Percentiles rank a stretch among this genome's conserved stretches.
These are phyloP conservation scores for Shinisaurus crocodilurus DNA, from an alignment of 2,113 vertebrate species.

Conservation along the genomic window DNA sequence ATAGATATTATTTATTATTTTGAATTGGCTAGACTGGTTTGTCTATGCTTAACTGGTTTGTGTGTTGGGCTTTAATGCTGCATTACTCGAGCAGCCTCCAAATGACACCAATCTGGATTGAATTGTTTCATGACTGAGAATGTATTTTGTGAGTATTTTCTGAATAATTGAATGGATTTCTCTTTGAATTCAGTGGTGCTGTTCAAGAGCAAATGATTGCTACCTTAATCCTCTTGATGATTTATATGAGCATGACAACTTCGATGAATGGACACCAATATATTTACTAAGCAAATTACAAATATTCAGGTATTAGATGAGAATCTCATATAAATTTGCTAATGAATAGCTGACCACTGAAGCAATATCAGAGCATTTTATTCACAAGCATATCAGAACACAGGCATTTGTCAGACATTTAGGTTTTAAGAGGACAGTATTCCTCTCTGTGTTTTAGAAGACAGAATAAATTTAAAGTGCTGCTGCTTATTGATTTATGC, in stretches of 20 bases:
- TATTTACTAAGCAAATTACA: neutral
- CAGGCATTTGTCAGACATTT: slow-evolving; percentile 45
- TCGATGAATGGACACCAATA: neutral
- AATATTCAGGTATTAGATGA: neutral
- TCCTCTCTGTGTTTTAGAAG: slow-evolving; percentile 61
- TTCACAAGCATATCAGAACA: slow-evolving; percentile 36
- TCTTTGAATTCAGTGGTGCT: neutral
- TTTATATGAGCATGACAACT: neutral
- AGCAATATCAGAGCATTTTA: slow-evolving; percentile 19
- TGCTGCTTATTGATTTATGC: slow-evolving; percentile 81
- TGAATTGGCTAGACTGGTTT: neutral
- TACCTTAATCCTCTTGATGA: neutral
- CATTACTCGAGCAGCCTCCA: neutral
- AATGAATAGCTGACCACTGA: neutral
- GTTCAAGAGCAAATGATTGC: rapidly evolving
- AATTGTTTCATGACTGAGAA: neutral
- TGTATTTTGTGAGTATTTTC: neutral
- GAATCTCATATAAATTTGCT: slow-evolving; percentile 9
- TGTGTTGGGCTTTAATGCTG: neutral
- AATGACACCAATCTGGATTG: neutral
- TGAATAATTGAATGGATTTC: neutral
- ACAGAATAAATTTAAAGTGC: slow-evolving; percentile 74
- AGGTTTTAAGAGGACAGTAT: slow-evolving; percentile 5
- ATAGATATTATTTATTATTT: neutral
- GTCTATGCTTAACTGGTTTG: neutral